Evolutionary conservation across 2,113 vertebrate species (phyloP).

Genomic region (Lepidothrix coronata): DNA sequence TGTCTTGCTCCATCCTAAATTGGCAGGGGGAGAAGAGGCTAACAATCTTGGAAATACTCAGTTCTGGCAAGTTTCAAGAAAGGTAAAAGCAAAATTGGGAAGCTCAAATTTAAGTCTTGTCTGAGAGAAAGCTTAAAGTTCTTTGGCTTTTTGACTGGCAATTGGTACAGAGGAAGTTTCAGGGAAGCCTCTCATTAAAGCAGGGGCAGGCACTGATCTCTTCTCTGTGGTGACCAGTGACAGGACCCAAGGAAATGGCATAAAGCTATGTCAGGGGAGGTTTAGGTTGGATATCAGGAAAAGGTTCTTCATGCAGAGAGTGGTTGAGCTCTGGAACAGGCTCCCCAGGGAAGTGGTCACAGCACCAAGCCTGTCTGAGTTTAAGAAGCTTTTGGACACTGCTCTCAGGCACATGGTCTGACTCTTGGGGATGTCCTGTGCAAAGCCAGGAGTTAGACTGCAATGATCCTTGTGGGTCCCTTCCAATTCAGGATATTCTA

Average conservation of each 20-base stretch:
- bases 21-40: not conserved
- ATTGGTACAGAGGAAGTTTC: not conserved
- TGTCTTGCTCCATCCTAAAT: not conserved
- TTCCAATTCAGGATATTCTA: not conserved
- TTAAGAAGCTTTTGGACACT: rapidly evolving
- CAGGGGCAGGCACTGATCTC: not conserved
- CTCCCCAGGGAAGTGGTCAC: not conserved
- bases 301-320: not conserved
- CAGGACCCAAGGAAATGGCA: not conserved
- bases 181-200: not conserved
- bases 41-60: not conserved
- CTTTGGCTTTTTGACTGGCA: not conserved
- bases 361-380: not conserved
- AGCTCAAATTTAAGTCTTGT: not conserved
- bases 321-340: not conserved
- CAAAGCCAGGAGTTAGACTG: no score
- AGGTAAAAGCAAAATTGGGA: not conserved
- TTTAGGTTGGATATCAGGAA: not conserved
- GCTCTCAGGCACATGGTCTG: rapidly evolving
- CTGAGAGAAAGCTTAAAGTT: not conserved
- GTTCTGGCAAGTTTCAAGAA: not conserved
- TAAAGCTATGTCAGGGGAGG: not conserved
- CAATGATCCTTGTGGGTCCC: rapidly evolving
- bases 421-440: not conserved
- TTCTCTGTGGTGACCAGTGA: not conserved